Conservation (phyloP, 2,888 invertebrate genomes). For the Elmis aenea region DNA sequence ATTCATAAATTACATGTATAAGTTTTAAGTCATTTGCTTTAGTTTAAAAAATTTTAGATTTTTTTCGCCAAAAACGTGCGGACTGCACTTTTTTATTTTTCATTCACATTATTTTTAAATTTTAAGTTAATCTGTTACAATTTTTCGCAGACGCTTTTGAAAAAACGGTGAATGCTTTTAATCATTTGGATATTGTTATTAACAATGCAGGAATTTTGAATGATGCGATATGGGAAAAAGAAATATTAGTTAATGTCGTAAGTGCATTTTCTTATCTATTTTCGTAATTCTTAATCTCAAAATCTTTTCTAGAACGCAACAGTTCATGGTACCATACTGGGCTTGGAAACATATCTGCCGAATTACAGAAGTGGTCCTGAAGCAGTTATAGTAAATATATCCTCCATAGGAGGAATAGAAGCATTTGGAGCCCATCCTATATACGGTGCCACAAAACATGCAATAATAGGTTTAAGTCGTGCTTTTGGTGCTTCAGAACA, state of each 20-base stretch:
- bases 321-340: slow-evolving; percentile 43
- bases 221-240: slow-evolving; percentile 23
- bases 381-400: slow-evolving; percentile 48
- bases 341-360: slow-evolving; percentile 45
- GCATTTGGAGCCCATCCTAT: slow-evolving; percentile 36
- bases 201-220: slow-evolving; percentile 29
- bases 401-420: slow-evolving; percentile 45
- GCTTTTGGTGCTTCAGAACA: slow-evolving; percentile 34
- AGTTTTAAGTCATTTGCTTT: too few species aligned
- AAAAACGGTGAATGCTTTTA: slow-evolving; percentile 60
- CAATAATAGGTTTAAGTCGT: slow-evolving; percentile 36
- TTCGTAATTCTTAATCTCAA: slow-evolving; percentile 8
- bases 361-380: slow-evolving; percentile 47
- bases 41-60: too few species aligned
- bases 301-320: slow-evolving; percentile 42
- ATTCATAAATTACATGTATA: too few species aligned
- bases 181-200: slow-evolving; percentile 61
- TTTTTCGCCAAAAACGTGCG: too few species aligned
- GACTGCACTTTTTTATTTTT: too few species aligned
- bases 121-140: too few species aligned
- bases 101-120: too few species aligned
- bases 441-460: slow-evolving; percentile 43
- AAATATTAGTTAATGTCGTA: slow-evolving; percentile 26
- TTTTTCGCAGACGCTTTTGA: slow-evolving; percentile 59
- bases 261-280: slow-evolving; percentile 8